Evolutionary conservation across 2,797 vertebrate genomes (phyloP).

Genomic region (Acropternis orthonyx): DNA sequence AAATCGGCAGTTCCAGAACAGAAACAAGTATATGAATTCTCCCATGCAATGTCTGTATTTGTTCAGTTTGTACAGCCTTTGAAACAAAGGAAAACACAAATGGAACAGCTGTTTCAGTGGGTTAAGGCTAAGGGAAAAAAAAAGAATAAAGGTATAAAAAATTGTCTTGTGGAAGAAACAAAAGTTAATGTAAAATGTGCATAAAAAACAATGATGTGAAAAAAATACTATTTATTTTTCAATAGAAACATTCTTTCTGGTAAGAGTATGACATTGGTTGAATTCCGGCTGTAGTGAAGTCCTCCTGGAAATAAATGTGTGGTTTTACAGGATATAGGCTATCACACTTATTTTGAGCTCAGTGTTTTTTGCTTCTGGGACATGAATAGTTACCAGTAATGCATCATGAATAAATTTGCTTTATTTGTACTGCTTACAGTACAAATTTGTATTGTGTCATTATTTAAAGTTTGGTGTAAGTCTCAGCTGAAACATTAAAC

Average conservation of each 20-base stretch:
- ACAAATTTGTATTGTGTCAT: conserved; percentile 46
- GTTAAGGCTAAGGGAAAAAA: neutral
- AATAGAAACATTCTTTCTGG: neutral
- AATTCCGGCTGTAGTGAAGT: neutral
- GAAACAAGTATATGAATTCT: neutral
- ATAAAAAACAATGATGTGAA: neutral
- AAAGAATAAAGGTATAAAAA: neutral
- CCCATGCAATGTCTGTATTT: neutral
- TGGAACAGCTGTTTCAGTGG: neutral
- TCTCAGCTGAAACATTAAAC: conserved; percentile 73
- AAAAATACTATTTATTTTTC: conserved; percentile 40
- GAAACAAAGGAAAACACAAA: neutral
- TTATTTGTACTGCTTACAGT: conserved; percentile 47
- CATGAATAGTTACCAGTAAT: conserved; percentile 25
- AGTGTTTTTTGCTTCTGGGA: conserved; percentile 50
- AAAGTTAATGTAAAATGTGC: neutral
- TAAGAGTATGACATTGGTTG: neutral
- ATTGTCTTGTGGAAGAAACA: conserved; percentile 5
- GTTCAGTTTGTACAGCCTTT: neutral
- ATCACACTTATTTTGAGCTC: conserved; percentile 32
- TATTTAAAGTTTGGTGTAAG: conserved; percentile 63
- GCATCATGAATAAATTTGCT: conserved; percentile 38
- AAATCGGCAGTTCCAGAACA: neutral
- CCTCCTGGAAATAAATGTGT: conserved; percentile 18
- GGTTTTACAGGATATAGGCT: conserved; percentile 18